A percentile compares a stretch with the other conserved stretches of the same genome.
Conservation (phyloP, 2,797 vertebrate species). For the Sebastes ruberrimus region DNA sequence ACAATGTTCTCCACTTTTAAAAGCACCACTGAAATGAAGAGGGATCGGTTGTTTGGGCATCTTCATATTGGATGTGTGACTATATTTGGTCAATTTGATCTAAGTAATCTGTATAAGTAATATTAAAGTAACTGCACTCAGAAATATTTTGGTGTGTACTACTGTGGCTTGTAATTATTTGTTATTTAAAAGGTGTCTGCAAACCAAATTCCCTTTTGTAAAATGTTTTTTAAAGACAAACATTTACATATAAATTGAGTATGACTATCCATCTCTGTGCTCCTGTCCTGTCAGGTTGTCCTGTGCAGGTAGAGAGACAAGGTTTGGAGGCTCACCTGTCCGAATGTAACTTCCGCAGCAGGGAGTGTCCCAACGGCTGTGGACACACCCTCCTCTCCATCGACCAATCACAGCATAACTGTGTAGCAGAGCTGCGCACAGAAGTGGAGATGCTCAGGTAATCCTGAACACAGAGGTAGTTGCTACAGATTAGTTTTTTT, state of each 20-base stretch:
- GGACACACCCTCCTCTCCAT: conserved; percentile 83
- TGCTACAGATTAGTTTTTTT: not conserved
- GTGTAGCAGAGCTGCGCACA: conserved; percentile 87
- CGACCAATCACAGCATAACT: conserved; percentile 87
- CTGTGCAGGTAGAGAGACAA: conserved; percentile 84
- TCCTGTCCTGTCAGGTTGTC: conserved; percentile 79
- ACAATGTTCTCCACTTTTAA: not conserved
- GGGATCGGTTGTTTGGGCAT: not conserved
- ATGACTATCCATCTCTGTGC: not conserved
- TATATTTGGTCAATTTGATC: too few species aligned
- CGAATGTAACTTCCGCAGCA: conserved; percentile 86
- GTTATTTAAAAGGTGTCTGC: not conserved
- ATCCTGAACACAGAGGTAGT: not conserved
- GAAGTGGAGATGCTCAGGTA: conserved; percentile 89
- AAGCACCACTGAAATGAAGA: not conserved
- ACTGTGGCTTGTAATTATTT: not conserved
- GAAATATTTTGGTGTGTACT: not conserved
- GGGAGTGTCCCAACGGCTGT: conserved; percentile 87
- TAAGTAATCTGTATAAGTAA: not conserved
- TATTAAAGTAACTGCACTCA: not conserved
- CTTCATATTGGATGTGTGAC: too few species aligned
- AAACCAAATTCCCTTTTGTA: not conserved
- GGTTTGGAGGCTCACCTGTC: conserved; percentile 86
- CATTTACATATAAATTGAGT: not conserved
- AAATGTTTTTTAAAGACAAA: not conserved